These are phyloP conservation scores for Notechis scutatus DNA, from an alignment of 2,113 vertebrate genomes.

Conservation along the genomic window DNA sequence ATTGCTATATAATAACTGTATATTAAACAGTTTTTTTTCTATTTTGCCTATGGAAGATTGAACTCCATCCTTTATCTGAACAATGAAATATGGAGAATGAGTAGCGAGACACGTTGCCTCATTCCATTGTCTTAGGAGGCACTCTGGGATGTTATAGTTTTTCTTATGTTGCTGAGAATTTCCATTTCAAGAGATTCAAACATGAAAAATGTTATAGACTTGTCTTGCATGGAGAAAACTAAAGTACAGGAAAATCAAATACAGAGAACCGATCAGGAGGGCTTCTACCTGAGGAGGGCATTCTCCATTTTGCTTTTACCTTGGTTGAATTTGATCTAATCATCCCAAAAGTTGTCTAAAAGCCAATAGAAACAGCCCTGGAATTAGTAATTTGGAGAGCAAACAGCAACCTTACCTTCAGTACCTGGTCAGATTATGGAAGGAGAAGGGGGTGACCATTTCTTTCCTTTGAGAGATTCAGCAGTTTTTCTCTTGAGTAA, in stretches of 20 bases:
- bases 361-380: not conserved
- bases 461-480: not conserved
- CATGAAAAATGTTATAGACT: not conserved
- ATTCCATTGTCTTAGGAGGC: not conserved
- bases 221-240: not conserved
- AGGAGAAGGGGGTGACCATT: not conserved
- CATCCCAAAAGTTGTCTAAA: not conserved
- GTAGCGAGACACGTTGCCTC: not conserved
- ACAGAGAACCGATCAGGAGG: not conserved
- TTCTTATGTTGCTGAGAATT: not conserved
- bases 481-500: not conserved
- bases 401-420: not conserved
- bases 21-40: not conserved
- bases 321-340: not conserved
- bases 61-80: not conserved
- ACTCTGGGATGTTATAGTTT: not conserved
- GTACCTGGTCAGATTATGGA: not conserved
- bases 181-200: not conserved
- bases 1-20: not conserved
- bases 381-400: not conserved
- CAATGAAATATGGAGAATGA: not conserved
- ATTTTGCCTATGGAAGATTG: not conserved
- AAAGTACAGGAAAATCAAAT: not conserved
- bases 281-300: not conserved
- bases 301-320: not conserved